Conservation (phyloP, 2,797 vertebrate species). For the Anomalospiza imberbis region DNA sequence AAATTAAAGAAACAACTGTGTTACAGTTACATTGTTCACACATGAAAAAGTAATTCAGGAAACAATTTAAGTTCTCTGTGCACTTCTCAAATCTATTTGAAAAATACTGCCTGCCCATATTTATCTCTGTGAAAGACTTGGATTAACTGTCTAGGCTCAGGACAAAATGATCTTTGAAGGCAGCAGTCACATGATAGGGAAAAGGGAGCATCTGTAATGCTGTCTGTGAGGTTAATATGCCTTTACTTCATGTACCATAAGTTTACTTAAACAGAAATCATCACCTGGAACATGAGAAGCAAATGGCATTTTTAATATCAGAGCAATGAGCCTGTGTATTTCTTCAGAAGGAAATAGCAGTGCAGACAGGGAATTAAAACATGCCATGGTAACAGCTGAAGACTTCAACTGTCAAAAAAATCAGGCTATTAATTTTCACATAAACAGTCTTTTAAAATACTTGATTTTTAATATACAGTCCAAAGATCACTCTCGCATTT, state of each 20-base stretch:
- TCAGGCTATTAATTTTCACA: constrained; percentile 46
- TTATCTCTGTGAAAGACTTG: not conserved
- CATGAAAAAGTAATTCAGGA: not conserved
- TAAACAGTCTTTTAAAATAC: constrained; percentile 40
- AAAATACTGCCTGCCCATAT: not conserved
- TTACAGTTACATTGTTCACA: not conserved
- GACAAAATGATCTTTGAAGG: not conserved
- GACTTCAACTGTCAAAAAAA: constrained; percentile 56
- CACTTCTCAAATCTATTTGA: not conserved
- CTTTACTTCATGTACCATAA: constrained; percentile 2
- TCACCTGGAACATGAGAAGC: not conserved
- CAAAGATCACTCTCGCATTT: constrained; percentile 53
- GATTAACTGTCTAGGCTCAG: not conserved
- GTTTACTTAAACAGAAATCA: constrained; percentile 23
- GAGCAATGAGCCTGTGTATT: constrained; percentile 1
- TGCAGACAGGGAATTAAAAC: constrained; percentile 47
- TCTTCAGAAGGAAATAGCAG: constrained; percentile 40
- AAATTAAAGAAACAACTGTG: not conserved
- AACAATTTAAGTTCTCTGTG: not conserved
- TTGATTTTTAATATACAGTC: constrained; percentile 35
- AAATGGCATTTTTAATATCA: constrained; percentile 27
- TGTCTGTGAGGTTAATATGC: not conserved
- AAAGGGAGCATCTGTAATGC: not conserved
- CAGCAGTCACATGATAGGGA: not conserved
- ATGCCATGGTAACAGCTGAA: constrained; percentile 55